These are phyloP conservation scores for Chondrilla cf. caribensis DNA, from an alignment of 37 sponge, comb jelly and placozoan species.

Conservation along the genomic window DNA sequence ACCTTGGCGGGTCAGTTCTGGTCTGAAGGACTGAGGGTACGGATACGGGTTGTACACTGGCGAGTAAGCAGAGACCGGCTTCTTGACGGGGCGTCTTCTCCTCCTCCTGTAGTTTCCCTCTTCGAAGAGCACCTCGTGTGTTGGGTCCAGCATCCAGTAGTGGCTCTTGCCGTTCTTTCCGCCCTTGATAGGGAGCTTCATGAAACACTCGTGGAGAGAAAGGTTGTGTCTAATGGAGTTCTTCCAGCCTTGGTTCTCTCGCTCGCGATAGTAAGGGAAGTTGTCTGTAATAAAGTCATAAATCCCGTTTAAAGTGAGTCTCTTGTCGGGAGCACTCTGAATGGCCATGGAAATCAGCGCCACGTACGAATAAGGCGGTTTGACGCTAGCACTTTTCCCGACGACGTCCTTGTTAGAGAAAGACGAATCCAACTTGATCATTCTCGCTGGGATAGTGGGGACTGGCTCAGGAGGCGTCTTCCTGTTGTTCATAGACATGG, in stretches of 20 bases:
- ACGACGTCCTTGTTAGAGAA: constrained; percentile 46
- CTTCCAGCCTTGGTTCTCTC: constrained; percentile 96
- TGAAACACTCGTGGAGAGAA: constrained; percentile 91
- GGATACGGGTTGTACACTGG: not conserved
- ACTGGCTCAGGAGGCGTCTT: constrained; percentile 74
- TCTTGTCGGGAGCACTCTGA: constrained; percentile 71
- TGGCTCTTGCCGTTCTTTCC: constrained; percentile 90
- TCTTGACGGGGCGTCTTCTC: constrained; percentile 79
- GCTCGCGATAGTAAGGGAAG: constrained; percentile 87
- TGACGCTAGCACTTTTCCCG: constrained; percentile 64
- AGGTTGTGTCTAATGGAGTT: constrained; percentile 96
- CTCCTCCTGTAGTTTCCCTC: constrained; percentile 86
- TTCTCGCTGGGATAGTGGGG: constrained; percentile 69
- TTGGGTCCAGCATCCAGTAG: constrained; percentile 89
- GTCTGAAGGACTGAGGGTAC: not conserved
- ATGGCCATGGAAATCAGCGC: constrained; percentile 95
- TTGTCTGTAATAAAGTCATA: constrained; percentile 91
- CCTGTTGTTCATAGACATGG: constrained; percentile 68
- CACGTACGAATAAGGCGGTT: constrained; percentile 92
- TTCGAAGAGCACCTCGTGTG: constrained; percentile 87
- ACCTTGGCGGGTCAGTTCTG: not conserved
- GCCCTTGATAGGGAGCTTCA: constrained; percentile 83
- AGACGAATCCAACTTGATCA: constrained; percentile 51
- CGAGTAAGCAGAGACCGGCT: not conserved
- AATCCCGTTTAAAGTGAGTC: constrained; percentile 86